These are phyloP conservation scores for Coecobrya sp. DNA, from an alignment of 2,888 invertebrate species.

Conservation along the genomic window DNA sequence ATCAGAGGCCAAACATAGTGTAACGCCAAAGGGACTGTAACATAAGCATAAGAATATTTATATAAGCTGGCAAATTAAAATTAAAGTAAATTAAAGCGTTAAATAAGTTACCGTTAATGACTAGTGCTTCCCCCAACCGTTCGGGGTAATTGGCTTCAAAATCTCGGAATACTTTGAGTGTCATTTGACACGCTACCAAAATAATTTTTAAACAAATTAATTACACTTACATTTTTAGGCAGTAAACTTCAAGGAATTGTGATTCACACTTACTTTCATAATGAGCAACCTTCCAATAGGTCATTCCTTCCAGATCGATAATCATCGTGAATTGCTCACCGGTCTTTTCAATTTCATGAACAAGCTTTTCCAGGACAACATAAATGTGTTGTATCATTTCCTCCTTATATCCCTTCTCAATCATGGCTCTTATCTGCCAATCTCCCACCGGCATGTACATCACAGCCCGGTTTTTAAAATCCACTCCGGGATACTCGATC, in stretches of 20 bases:
- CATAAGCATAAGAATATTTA: too few relatives aligned
- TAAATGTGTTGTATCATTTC: conserved; percentile 76
- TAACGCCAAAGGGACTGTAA: conserved; percentile 77
- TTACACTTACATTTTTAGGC: background rate
- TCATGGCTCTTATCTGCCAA: conserved; percentile 74
- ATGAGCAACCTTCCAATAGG: conserved; percentile 81
- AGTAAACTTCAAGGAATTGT: background rate
- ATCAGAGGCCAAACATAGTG: conserved; percentile 79
- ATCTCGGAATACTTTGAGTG: conserved; percentile 70
- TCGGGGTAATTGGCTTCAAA: conserved; percentile 78
- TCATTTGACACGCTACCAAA: conserved; percentile 78
- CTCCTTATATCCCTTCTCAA: conserved; percentile 72
- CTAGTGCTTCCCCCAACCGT: conserved; percentile 64
- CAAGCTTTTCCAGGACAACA: conserved; percentile 58
- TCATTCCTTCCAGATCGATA: conserved; percentile 79
- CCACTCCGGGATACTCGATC: conserved; percentile 78
- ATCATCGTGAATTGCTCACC: conserved; percentile 77
- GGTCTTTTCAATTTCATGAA: conserved; percentile 55
- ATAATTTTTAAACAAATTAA: background rate
- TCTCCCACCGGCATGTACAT: conserved; percentile 79
- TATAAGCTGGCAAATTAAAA: background rate
- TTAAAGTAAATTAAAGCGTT: background rate
- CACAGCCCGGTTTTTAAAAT: conserved; percentile 83
- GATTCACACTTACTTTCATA: conserved; percentile 77
- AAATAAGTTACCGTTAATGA: conserved; percentile 79